Evolutionary conservation across 1,140 invertebrate genomes (phyloP), one percentile per base, ranked within the genome.

Genomic region (Bactericera cockerelli): DNA sequence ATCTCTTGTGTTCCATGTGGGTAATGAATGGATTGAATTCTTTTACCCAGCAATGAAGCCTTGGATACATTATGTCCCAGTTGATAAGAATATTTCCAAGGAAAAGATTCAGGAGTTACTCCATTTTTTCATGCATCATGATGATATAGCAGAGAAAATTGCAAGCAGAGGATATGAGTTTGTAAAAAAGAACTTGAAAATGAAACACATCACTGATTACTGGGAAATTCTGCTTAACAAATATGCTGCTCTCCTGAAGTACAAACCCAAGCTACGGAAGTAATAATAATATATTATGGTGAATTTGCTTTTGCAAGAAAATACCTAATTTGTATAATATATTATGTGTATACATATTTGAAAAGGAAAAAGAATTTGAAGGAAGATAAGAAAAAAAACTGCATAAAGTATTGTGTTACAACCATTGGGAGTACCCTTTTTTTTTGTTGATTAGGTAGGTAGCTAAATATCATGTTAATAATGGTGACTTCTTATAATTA

Each of bases 1-100:
- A 64, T 95, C 92, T 0, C 70, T 97, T n/a, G 90, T 98, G 0
- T 93, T 96, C 67, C 93, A 98, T 73, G 91, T 96, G 16, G 93
- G 92, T 0, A 77, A 91, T 65, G 89, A 95, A 63, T 98, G 93
- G 93, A 74, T 82, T 24, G 94, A 98, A 76, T 98, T 98, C 74
- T 98, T 96, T 70, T 98, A 98, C 69, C 76, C 82, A 22, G 79
- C 81, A 28, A 73, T 98, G 65, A 90, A 90, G 70, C 93, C 93
- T 2, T 98, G 94, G 94, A 79, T 94, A 53, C 94, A 98, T 75
- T 98, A 94, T 69, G 80, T 98, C 65, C 94, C 93, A 4, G 80
- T 98, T 1, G 73, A 77, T n/a, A 78, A 77, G 56, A 77, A 82
- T 66, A 81, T 85, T 26, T 77, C 71, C 24, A 73, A 84, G 70